Base-by-base conservation (phyloP, 2,113 vertebrate species). In the Nerophis lumbriciformis region DNA sequence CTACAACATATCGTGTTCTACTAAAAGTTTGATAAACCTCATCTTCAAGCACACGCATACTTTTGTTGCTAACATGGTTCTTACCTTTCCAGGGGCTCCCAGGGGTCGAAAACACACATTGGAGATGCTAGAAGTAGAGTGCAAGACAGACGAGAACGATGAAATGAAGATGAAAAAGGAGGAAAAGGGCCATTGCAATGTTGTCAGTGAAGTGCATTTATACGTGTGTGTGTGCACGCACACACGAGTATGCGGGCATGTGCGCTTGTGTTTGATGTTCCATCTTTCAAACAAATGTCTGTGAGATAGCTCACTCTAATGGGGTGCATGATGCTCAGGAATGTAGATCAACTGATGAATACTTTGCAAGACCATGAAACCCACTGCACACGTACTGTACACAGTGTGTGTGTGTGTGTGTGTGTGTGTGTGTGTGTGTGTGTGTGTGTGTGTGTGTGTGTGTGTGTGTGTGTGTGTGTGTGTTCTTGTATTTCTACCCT, bases 281-380 rank as follows among this genome's bases (percentile, higher is more conserved):
- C 68, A 61, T 72, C 63, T 78, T 69, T 76, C 61, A 53, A 62
- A 63, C 53, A 21, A 60, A 57, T 61, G 61, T 45, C 50, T 52
- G 11, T 65, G 53, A 75, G 64, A 81, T 68, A 57, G 66, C 55
- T 48, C 53, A 42, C 59, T 37, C 47, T 72, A 81, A 79, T 75
- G 76, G 78, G 53, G 77, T 64, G 63, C 65, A 73, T 71, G 65
- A 71, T 81, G 63, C 69, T 69, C 67, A 72, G 78, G 79, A 87
- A 86, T 88, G 75, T 62, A 85, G 77, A 81, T 83, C 75, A 80
- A 68, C 69, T 73, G 79, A 85, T 83, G 65, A 73, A 72, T 63
- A 49, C 62, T n/a, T 69, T 53, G 38, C 36, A 39, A 42, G 65
- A 5, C 42, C 42, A 48, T 61, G 61, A 65, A 65, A 54, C n/a